A percentile compares a stretch with the other conserved stretches of the same genome.
Evolutionary conservation across 2,113 vertebrate genomes (phyloP).

Genomic region (Podarcis raffonei): DNA sequence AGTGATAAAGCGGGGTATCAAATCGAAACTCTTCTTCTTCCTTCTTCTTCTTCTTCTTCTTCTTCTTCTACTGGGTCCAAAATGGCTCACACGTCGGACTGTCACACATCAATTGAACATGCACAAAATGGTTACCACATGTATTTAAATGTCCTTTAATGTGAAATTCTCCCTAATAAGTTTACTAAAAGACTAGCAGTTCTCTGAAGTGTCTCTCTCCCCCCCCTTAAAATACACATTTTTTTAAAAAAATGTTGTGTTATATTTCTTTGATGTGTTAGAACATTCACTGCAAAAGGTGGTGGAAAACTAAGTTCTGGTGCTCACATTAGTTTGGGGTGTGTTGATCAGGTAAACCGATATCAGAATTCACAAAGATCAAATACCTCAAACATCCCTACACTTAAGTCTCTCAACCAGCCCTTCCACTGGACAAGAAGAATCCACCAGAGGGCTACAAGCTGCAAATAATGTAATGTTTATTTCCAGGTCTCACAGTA

Average conservation of each 20-base stretch:
- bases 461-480: not conserved
- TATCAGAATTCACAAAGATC: not conserved
- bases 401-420: not conserved
- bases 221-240: not conserved
- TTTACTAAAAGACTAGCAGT: not conserved
- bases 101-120: too few relatives aligned
- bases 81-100: too few relatives aligned
- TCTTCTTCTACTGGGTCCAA: too few relatives aligned
- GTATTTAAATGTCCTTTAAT: too few relatives aligned
- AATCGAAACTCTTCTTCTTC: too few relatives aligned
- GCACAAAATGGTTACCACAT: too few relatives aligned
- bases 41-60: too few relatives aligned
- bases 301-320: not conserved
- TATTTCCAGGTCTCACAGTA: not conserved
- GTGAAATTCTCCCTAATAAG: too few relatives aligned
- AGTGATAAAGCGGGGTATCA: too few relatives aligned
- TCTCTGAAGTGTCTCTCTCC: not conserved
- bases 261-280: not conserved
- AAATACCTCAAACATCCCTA: not conserved
- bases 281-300: not conserved
- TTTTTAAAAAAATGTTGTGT: not conserved
- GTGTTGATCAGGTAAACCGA: not conserved
- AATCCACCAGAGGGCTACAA: slow-evolving; percentile 7
- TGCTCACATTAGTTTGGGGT: not conserved
- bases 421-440: not conserved